phyloP scores from a whole-genome alignment of 2,797 vertebrate species.

The Siniperca scherzeri region DNA sequence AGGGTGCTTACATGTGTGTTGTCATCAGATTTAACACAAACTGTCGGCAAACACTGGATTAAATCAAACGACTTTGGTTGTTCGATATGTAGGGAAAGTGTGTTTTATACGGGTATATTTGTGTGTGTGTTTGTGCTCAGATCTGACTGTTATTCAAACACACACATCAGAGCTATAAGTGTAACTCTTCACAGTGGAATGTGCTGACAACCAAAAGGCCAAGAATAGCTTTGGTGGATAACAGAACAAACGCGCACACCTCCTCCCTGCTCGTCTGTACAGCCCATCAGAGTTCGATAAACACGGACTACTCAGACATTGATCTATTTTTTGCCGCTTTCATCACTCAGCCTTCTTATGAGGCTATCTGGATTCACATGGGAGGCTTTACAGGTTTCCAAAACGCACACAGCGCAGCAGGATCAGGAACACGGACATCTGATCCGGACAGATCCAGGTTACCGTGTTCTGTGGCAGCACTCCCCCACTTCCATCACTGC shows the following conservation, averaged over 20 bases:
- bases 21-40: slow-evolving; percentile 40
- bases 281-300: slow-evolving; percentile 69
- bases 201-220: slow-evolving; percentile 80
- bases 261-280: slow-evolving; percentile 50
- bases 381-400: slow-evolving; percentile 65
- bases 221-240: slow-evolving; percentile 80
- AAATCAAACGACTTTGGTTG: slow-evolving; percentile 22
- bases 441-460: slow-evolving; percentile 51
- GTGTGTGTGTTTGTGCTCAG: slow-evolving; percentile 24
- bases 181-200: slow-evolving; percentile 80
- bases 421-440: slow-evolving; percentile 41
- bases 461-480: slow-evolving; percentile 21
- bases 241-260: slow-evolving; percentile 67
- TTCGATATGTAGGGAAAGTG: slow-evolving; percentile 8
- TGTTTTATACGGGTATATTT: slow-evolving; percentile 29
- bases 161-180: slow-evolving; percentile 69
- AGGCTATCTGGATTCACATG: slow-evolving; percentile 43
- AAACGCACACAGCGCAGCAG: slow-evolving; percentile 43
- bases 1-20: slow-evolving; percentile 22
- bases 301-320: slow-evolving; percentile 51
- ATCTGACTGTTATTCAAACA: slow-evolving; percentile 52
- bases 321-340: slow-evolving; percentile 71
- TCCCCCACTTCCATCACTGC: slow-evolving; percentile 13
- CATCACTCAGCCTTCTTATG: slow-evolving; percentile 58
- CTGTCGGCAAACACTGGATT: slow-evolving; percentile 42